phyloP scores from a whole-genome alignment of 1,140 invertebrate species.

The Macrostomum lignano region DNA sequence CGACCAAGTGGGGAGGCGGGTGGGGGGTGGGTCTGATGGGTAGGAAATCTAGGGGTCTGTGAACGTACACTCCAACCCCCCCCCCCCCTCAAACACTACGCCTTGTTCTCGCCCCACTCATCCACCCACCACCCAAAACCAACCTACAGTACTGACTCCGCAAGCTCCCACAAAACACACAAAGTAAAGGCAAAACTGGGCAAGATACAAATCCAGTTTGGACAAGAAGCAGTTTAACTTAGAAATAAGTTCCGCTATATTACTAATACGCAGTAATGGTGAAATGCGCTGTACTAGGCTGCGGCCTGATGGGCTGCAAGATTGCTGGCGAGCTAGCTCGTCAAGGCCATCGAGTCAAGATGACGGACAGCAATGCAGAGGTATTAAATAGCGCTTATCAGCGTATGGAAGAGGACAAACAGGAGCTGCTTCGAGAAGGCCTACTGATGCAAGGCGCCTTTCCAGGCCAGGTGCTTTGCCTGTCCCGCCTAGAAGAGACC shows the following conservation, averaged over 20 bases:
- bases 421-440: conserved; percentile 21
- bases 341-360: conserved; percentile 30
- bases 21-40: too few relatives aligned
- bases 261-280: conserved; percentile 17
- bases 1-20: too few relatives aligned
- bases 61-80: too few relatives aligned
- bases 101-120: too few relatives aligned
- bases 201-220: too few relatives aligned
- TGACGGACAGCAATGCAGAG: conserved; percentile 21
- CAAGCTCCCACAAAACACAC: too few relatives aligned
- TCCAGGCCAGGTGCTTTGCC: conserved; percentile 28
- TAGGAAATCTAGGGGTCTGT: too few relatives aligned
- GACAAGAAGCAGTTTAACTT: background rate
- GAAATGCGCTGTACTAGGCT: conserved; percentile 27
- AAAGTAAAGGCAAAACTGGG: too few relatives aligned
- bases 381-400: conserved; percentile 20
- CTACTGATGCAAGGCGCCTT: conserved; percentile 14
- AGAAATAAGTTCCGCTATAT: conserved; percentile 1
- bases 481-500: conserved; percentile 28
- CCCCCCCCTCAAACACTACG: too few relatives aligned
- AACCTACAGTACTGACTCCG: too few relatives aligned
- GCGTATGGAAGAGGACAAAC: conserved; percentile 25
- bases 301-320: conserved; percentile 27
- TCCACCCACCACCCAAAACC: too few relatives aligned
- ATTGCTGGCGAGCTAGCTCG: conserved; percentile 30